Conservation (phyloP, 2,888 invertebrate species). For the Stegophylla sp. region DNA sequence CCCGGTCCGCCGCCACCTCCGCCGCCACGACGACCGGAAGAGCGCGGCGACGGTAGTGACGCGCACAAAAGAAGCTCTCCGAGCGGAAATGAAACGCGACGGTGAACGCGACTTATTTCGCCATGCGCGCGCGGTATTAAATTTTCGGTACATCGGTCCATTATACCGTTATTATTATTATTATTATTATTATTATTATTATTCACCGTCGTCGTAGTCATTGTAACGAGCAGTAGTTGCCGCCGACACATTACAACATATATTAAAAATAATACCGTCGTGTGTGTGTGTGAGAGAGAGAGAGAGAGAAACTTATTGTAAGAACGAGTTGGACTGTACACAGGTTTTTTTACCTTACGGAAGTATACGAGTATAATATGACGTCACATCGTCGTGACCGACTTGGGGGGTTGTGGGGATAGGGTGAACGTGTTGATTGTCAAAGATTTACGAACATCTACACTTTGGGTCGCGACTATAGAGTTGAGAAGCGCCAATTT, state of each 20-base stretch:
- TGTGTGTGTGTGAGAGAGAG: no score
- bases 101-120: constrained; percentile 54
- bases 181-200: constrained; percentile 20
- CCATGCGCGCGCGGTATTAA: constrained; percentile 47
- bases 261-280: neutral
- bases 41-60: neutral
- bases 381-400: no score
- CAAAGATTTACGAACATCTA: no score
- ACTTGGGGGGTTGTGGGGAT: no score
- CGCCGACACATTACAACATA: neutral
- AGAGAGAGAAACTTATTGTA: no score
- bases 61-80: constrained; percentile 52
- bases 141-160: constrained; percentile 35
- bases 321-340: no score
- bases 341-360: no score
- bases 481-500: no score
- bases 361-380: no score
- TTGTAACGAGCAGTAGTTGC: constrained; percentile 17
- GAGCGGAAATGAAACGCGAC: constrained; percentile 56
- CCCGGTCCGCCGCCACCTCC: no score
- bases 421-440: no score
- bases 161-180: constrained; percentile 28
- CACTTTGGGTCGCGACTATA: no score
- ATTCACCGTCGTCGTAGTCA: constrained; percentile 11
- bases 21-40: constrained; percentile 30